Percentiles rank a stretch among this genome's conserved stretches.
Evolutionary conservation across 2,113 vertebrate species (phyloP).

Genomic region (Aptenodytes patagonicus): DNA sequence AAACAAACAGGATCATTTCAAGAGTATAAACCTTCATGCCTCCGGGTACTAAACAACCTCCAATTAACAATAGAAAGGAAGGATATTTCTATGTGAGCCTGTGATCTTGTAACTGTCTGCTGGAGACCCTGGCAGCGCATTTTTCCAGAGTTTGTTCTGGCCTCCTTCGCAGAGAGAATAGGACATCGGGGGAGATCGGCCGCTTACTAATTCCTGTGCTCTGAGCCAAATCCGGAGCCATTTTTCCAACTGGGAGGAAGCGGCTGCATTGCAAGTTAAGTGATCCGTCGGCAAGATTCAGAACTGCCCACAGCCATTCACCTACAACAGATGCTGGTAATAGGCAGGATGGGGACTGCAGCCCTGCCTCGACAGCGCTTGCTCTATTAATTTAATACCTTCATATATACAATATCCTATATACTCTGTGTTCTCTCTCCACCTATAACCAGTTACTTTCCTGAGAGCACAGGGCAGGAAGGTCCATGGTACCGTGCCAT

Average conservation of each 20-base stretch:
- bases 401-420: rapidly evolving
- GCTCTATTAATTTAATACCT: background rate
- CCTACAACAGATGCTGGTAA: no score
- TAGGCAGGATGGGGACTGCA: rapidly evolving
- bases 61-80: background rate
- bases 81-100: background rate
- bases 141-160: background rate
- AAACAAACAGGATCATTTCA: background rate
- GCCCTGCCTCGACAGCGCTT: rapidly evolving
- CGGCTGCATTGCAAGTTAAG: rapidly evolving
- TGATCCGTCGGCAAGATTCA: background rate
- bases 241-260: background rate
- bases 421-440: rapidly evolving
- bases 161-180: background rate
- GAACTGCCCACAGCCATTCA: rapidly evolving
- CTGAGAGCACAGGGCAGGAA: background rate
- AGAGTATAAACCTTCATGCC: background rate
- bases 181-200: rapidly evolving
- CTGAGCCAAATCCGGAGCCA: rapidly evolving
- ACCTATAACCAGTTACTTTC: rapidly evolving
- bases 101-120: background rate
- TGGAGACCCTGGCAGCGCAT: rapidly evolving
- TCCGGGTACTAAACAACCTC: background rate
- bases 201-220: background rate
- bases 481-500: background rate